Conservation (phyloP, 2,888 invertebrate genomes). For the Sminthurides aquaticus region DNA sequence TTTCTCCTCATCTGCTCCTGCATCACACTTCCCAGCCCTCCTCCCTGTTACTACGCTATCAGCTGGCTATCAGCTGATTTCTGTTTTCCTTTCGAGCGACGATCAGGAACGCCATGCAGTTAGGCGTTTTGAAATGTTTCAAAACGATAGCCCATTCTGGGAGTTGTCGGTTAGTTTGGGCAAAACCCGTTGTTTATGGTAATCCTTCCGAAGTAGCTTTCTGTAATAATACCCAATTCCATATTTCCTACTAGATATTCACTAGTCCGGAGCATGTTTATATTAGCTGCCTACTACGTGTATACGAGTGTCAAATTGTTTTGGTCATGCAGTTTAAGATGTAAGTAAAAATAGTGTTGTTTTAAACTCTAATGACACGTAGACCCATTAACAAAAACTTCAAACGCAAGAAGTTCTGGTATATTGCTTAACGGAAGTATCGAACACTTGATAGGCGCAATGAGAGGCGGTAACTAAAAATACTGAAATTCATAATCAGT, state of each 20-base stretch:
- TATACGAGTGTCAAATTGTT: too few species aligned
- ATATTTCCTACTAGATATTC: constrained; percentile 7
- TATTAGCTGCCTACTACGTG: too few species aligned
- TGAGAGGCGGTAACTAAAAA: constrained; percentile 78
- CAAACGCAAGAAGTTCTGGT: constrained; percentile 76
- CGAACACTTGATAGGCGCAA: constrained; percentile 95
- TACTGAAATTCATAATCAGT: constrained; percentile 53
- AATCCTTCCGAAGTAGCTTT: constrained; percentile 24
- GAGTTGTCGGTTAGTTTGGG: constrained; percentile 52
- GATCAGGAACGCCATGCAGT: constrained; percentile 85
- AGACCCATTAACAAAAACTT: too few species aligned
- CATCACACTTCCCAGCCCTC: neutral
- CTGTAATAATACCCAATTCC: neutral
- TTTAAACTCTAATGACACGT: too few species aligned
- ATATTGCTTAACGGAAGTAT: constrained; percentile 90
- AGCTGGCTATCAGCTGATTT: neutral
- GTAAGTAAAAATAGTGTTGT: too few species aligned
- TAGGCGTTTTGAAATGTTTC: constrained; percentile 78
- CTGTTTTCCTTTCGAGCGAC: constrained; percentile 58
- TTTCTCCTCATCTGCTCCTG: neutral
- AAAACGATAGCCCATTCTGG: constrained; percentile 91
- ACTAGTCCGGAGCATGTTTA: too few species aligned
- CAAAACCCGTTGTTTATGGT: constrained; percentile 37
- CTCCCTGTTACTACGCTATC: neutral
- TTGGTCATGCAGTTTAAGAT: too few species aligned